A percentile compares a stretch with the other conserved stretches of the same genome.
Evolutionary conservation across 2,113 vertebrate species (phyloP).

Genomic region (Oophaga pumilio): DNA sequence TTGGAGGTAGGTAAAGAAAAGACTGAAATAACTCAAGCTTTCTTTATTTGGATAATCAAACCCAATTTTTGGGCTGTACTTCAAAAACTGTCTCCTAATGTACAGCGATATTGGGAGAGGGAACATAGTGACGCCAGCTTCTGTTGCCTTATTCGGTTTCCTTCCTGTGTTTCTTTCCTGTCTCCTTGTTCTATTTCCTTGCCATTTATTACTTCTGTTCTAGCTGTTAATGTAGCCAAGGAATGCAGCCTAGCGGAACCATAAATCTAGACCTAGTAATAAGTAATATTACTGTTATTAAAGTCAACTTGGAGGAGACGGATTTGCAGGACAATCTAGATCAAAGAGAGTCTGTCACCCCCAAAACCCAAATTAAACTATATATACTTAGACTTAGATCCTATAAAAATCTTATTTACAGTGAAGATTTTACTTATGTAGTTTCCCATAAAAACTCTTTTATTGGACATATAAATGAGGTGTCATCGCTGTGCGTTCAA

Average conservation of each 20-base stretch:
- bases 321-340: not conserved
- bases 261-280: not conserved
- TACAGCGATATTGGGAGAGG: not conserved
- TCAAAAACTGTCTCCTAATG: not conserved
- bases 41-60: not conserved
- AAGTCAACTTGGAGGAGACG: not conserved
- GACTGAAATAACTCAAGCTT: not conserved
- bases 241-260: not conserved
- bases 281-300: too few species aligned
- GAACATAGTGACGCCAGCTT: not conserved
- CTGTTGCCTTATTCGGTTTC: not conserved
- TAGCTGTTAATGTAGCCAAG: not conserved
- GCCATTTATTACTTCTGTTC: not conserved
- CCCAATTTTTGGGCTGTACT: not conserved
- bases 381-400: too few species aligned
- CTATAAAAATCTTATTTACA: too few species aligned
- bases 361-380: too few species aligned
- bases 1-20: not conserved
- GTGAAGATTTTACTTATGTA: too few species aligned
- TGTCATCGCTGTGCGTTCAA: too few species aligned
- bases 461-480: too few species aligned
- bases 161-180: constrained; percentile 9
- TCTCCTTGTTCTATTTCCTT: not conserved
- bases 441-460: too few species aligned
- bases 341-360: too few species aligned